phyloP scores from a whole-genome alignment of 2,797 vertebrate species.

The Tokudaia tokunoshimensis region DNA sequence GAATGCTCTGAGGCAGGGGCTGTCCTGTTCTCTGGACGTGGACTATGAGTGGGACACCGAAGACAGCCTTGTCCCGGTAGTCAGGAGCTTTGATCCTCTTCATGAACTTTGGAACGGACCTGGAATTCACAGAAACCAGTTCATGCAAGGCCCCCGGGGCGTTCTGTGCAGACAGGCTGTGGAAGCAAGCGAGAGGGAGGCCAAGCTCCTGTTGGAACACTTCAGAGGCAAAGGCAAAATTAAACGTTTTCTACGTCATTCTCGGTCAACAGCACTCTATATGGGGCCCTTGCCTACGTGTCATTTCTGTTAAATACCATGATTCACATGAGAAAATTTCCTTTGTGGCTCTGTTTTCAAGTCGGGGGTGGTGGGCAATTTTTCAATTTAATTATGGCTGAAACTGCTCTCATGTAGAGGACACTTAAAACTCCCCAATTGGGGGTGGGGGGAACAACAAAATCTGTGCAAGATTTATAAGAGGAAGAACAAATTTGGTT shows the following conservation, averaged over 20 bases:
- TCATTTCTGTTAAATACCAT: not conserved
- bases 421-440: constrained; percentile 2
- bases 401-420: not conserved
- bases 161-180: constrained; percentile 50
- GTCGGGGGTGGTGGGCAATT: not conserved
- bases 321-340: not conserved
- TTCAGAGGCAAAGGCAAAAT: constrained; percentile 2
- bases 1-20: constrained; percentile 96
- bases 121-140: constrained; percentile 84
- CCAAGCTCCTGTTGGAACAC: constrained; percentile 37
- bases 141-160: constrained; percentile 70
- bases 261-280: not conserved
- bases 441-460: not conserved
- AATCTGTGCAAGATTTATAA: not conserved
- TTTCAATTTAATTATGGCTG: constrained; percentile 19
- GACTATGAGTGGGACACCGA: constrained; percentile 97
- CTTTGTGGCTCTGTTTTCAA: constrained; percentile 31
- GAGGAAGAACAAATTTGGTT: constrained; percentile 42
- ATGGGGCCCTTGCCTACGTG: not conserved
- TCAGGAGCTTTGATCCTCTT: constrained; percentile 99
- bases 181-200: constrained; percentile 24
- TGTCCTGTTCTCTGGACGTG: constrained; percentile 98
- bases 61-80: constrained; percentile 98
- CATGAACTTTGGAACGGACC: constrained; percentile 99
- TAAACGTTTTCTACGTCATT: constrained; percentile 17